These are phyloP conservation scores for Scophthalmus maximus DNA, from an alignment of 2,113 vertebrate genomes.

Conservation along the genomic window DNA sequence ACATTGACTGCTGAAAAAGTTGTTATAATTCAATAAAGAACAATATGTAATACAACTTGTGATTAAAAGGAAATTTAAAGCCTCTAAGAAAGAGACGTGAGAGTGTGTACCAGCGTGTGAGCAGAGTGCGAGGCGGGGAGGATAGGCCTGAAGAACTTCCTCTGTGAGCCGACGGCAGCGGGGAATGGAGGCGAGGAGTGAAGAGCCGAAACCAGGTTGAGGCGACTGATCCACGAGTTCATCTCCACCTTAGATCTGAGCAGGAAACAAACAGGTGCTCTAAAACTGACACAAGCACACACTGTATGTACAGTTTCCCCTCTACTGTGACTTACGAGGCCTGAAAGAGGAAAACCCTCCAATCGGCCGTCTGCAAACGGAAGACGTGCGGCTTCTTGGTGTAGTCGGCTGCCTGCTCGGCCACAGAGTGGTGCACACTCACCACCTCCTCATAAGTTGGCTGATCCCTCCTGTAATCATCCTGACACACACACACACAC, in stretches of 20 bases:
- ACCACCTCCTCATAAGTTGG: conserved; percentile 86
- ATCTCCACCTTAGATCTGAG: conserved; percentile 88
- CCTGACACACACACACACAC: conserved; percentile 66
- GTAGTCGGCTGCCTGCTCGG: conserved; percentile 86
- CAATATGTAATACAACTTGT: neutral
- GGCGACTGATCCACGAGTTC: conserved; percentile 90
- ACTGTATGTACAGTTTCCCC: neutral
- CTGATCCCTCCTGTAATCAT: conserved; percentile 79
- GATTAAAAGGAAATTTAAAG: neutral
- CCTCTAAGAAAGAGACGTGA: neutral
- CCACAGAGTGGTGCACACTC: conserved; percentile 92
- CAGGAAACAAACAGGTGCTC: neutral
- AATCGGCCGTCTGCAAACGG: conserved; percentile 91
- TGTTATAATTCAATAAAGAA: neutral
- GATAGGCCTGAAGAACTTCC: conserved; percentile 88
- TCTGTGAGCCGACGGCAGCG: conserved; percentile 90
- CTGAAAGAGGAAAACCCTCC: conserved; percentile 93
- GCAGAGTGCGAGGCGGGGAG: conserved; percentile 84
- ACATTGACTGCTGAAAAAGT: too few relatives aligned
- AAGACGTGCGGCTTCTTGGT: conserved; percentile 92
- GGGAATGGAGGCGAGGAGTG: conserved; percentile 92
- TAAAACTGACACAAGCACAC: neutral
- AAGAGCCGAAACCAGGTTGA: conserved; percentile 90
- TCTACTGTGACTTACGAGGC: conserved; percentile 84
- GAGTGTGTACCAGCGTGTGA: conserved; percentile 81